A percentile compares a stretch with the other conserved stretches of the same genome.
Evolutionary conservation across 2,113 vertebrate species (phyloP).

Genomic region (Albula goreensis): DNA sequence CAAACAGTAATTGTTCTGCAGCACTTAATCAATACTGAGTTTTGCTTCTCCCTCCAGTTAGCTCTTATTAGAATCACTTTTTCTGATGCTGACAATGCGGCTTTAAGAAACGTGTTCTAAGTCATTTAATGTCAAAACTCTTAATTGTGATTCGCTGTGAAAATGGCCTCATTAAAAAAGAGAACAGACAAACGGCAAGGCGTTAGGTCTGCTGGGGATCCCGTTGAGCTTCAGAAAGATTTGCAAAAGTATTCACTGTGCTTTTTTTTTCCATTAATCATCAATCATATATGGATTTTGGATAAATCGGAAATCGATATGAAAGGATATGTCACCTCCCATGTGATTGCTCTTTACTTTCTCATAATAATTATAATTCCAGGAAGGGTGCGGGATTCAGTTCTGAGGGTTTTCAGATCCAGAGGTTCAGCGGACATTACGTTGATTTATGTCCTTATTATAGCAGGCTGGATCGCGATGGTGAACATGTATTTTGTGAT

Average conservation of each 20-base stretch:
- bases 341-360: neutral
- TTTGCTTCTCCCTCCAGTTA: neutral
- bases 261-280: neutral
- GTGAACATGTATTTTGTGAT: conserved; percentile 2
- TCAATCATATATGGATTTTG: neutral
- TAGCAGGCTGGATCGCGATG: neutral
- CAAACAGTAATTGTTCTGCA: neutral
- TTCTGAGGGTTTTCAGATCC: neutral
- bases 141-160: conserved; percentile 29
- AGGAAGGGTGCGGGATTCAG: neutral
- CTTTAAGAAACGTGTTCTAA: conserved; percentile 20
- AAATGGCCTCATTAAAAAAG: neutral
- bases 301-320: conserved; percentile 20
- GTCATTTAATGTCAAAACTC: conserved; percentile 32
- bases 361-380: neutral
- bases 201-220: neutral
- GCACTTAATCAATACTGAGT: neutral
- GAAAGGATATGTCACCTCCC: conserved; percentile 18
- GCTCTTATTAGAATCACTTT: conserved; percentile 31
- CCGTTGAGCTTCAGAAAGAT: neutral
- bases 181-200: neutral
- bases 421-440: neutral
- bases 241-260: neutral
- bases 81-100: conserved; percentile 21
- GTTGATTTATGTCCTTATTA: neutral